Base-by-base conservation (phyloP, 2,888 invertebrate genomes). In the Cephalotes varians region DNA sequence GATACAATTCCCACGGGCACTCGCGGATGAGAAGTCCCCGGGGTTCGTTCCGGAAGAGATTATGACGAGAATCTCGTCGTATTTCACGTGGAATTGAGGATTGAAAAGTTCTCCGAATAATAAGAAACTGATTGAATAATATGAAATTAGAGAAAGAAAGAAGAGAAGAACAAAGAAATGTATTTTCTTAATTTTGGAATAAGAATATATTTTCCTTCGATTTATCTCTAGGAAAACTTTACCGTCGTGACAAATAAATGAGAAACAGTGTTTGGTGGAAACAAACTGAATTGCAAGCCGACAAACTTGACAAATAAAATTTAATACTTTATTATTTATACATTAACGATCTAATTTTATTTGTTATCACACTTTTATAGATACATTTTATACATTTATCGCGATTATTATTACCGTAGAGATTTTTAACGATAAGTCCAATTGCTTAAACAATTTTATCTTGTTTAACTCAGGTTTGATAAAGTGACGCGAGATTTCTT, bases 1-100 rank as follows among this genome's bases (percentile, higher is more conserved):
- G 18, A 18, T 74, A 64, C 34, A 65, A 58, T 18, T 76, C 67
- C 47, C 73, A 74, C 65, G 85, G 79, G 74, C 34, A 60, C 73
- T 84, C 37, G 62, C 85, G 80, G 71, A 81, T 80, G 28, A 37
- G 56, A 44, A 84, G 56, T 77, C 54, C 64, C 51, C 51, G 31
- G 21, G n/a, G 69, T 82, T 86, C 76, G 49, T 82, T 77, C 69
- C 34, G 79, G 72, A 72, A 40, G 37, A 85, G 54, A 82, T 84
- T 82, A 67, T 44, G 67, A 71, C 65, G 82, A 69, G 37, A 47
- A 34, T 79, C 67, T 73, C 47, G 44, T 79, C 69, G 64, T 83
- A 31, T 76, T 73, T 79, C 69, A 69, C 31, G 28, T 31, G 65
- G 34, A 28, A n/a, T 34, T 12, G 12, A 51, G 34, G 12, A 1